phyloP scores from a whole-genome alignment of 53 echinoderm and acorn worm genomes.

The Stichopus horrens region DNA sequence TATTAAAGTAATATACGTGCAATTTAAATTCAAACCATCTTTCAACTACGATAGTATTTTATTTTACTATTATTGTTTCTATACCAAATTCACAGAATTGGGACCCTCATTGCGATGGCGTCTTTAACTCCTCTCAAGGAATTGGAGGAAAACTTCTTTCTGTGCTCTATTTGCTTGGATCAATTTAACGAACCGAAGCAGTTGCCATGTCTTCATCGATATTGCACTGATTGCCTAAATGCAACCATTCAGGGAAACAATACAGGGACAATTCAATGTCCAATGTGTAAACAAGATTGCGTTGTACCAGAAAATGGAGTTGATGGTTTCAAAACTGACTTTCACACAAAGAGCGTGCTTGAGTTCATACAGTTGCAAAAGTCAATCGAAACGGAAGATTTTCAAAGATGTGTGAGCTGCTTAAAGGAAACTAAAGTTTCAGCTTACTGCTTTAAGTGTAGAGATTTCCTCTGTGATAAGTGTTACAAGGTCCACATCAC shows the following conservation, averaged over 20 bases:
- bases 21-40: no score
- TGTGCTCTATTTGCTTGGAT: neutral
- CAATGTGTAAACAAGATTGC: neutral
- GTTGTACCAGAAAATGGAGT: neutral
- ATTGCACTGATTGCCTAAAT: neutral
- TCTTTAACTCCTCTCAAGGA: neutral
- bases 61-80: no score
- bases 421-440: neutral
- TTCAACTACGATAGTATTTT: no score
- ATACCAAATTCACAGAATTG: neutral
- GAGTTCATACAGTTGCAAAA: neutral
- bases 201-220: neutral
- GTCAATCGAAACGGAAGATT: neutral
- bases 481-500: conserved; percentile 7
- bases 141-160: neutral
- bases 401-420: neutral
- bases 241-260: neutral
- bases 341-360: neutral
- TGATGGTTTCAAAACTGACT: neutral
- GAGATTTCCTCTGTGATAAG: neutral
- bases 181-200: neutral
- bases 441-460: conserved; percentile 35
- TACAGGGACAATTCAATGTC: neutral
- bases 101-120: neutral
- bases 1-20: no score